Conservation (phyloP, 2,113 vertebrate genomes). For the Scalopus aquaticus region DNA sequence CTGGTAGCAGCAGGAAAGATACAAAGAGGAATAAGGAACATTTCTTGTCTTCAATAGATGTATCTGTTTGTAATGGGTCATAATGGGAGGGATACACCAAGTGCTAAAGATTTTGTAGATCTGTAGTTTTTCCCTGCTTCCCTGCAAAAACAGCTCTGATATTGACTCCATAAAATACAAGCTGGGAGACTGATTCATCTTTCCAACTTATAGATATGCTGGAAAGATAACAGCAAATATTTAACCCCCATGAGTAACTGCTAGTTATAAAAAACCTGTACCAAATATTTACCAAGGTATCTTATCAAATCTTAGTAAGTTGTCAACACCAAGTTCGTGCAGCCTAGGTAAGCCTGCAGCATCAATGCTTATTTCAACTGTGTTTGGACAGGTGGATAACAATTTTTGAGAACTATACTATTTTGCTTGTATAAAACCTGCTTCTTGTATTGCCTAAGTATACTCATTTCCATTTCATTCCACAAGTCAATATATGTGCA, state of each 20-base stretch:
- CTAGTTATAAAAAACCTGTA: not conserved
- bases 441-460: conserved; percentile 85
- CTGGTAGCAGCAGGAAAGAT: not conserved
- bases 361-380: conserved; percentile 30
- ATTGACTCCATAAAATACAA: not conserved
- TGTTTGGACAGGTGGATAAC: conserved; percentile 53
- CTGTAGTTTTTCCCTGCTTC: not conserved
- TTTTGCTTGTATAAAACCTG: conserved; percentile 86
- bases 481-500: conserved; percentile 85
- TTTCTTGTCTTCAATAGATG: not conserved
- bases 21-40: not conserved
- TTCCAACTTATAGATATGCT: not conserved
- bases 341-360: not conserved
- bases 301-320: conserved; percentile 1
- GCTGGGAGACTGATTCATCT: not conserved
- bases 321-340: not conserved
- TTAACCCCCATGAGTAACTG: not conserved
- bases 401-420: conserved; percentile 80
- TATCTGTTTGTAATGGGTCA: not conserved
- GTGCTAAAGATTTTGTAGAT: not conserved
- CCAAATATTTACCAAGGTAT: not conserved
- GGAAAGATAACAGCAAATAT: not conserved
- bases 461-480: conserved; percentile 82
- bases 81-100: not conserved
- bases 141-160: not conserved